Base-by-base conservation (phyloP, 2,113 vertebrate species). In the Aythya baeri region DNA sequence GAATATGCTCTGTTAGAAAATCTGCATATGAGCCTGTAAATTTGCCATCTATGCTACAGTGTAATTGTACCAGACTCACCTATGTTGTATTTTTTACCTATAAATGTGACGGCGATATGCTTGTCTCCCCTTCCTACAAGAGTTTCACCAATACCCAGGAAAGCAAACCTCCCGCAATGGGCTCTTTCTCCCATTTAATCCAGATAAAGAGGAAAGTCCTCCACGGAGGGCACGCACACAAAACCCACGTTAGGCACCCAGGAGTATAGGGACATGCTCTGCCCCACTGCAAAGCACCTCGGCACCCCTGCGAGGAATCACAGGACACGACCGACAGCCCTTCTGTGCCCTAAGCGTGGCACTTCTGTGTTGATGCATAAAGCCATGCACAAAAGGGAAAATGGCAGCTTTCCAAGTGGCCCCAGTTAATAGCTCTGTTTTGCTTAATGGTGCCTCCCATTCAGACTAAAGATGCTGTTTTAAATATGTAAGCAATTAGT, bases 401-500 rank as follows among this genome's bases (percentile, higher is more conserved):
- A 95, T 94, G 96, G 94, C 96, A 97, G 88, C 94, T 88, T 93
- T 95, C 92, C 95, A 97, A 96, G 91, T 95, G 94, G 94, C 93
- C 96, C 85, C 95, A 86, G 95, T 93, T 97, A 97, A 97, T 96
- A 91, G 93, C 94, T 95, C 92, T 96, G 93, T 93, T 95, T 97
- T 96, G 95, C 93, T 97, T 97, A 95, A 97, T 95, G 91, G 96
- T 96, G 91, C 88, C 90, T 96, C 92, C 94, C 94, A 96, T 97
- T 97, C 89, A 96, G 89, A 44, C 88, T 94, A 91, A 97, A 95
- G 95, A 95, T 86, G 91, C 94, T 84, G 92, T 83, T 97, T 96
- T 96, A 97, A 96, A 97, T 96, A 97, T 95, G 94, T 95, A 97
- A 93, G 96, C 94, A 97, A 97, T 97, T 96, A 96, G 96, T 96